Evolutionary conservation across 2,797 vertebrate genomes (phyloP).

Genomic region (Netta rufina): DNA sequence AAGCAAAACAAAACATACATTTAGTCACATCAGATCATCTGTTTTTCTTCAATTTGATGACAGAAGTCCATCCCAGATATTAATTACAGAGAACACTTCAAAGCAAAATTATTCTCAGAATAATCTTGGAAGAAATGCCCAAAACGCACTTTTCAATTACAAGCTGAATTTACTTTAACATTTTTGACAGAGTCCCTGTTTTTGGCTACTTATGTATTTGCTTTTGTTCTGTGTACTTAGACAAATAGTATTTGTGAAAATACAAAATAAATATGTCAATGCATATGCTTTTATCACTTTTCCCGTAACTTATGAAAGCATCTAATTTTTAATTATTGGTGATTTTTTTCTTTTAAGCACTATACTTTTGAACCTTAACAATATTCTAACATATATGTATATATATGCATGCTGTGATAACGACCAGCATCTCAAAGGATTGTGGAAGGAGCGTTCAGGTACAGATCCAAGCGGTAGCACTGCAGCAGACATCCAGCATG

Average conservation of each 20-base stretch:
- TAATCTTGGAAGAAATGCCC: neutral
- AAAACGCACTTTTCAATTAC: neutral
- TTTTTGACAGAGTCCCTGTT: neutral
- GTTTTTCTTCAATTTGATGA: neutral
- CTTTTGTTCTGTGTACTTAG: neutral
- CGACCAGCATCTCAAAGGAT: neutral
- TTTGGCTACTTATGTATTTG: neutral
- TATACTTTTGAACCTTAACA: neutral
- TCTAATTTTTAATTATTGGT: neutral
- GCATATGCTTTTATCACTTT: neutral
- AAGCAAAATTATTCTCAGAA: neutral
- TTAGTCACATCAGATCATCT: slow-evolving; percentile 14
- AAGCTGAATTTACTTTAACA: neutral
- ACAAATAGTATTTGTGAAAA: neutral
- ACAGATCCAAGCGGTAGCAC: neutral
- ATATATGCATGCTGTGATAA: rapidly evolving
- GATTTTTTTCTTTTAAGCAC: neutral
- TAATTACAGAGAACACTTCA: neutral
- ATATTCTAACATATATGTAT: neutral
- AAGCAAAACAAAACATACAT: neutral
- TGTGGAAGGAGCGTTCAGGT: rapidly evolving
- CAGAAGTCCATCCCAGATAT: neutral
- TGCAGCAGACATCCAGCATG: neutral
- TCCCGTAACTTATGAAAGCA: neutral
- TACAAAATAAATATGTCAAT: neutral